A percentile compares a stretch with the other conserved stretches of the same genome.
Conservation (phyloP, 2,113 vertebrate species). For the Poecilia latipinna region DNA sequence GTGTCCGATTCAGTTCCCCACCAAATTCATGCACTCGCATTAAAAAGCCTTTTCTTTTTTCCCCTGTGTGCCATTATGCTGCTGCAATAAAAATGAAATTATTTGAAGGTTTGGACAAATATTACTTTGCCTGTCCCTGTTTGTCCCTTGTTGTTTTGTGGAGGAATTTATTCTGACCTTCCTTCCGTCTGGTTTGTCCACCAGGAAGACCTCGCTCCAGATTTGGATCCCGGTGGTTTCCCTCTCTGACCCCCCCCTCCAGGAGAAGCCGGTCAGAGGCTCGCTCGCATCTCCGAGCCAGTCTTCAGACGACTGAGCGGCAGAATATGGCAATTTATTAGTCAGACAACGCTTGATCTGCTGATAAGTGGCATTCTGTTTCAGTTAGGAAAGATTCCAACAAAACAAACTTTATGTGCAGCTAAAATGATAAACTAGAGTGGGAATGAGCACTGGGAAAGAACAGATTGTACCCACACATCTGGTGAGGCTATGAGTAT, state of each 20-base stretch:
- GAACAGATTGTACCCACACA: too few relatives aligned
- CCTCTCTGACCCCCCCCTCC: constrained; percentile 95
- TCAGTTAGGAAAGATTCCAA: too few relatives aligned
- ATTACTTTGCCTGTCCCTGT: background rate
- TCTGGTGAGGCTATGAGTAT: too few relatives aligned
- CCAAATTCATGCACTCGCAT: background rate
- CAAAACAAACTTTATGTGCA: too few relatives aligned
- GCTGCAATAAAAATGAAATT: background rate
- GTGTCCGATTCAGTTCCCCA: background rate
- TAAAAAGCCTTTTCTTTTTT: background rate
- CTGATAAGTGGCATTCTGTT: too few relatives aligned
- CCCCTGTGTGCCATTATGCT: background rate
- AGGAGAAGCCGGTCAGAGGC: constrained; percentile 95
- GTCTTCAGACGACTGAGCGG: constrained; percentile 83
- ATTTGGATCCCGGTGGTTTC: constrained; percentile 99
- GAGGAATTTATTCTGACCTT: constrained; percentile 79
- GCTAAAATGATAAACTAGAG: background rate
- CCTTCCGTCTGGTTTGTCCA: constrained; percentile 92
- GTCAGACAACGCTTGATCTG: background rate
- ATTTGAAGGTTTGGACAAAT: background rate
- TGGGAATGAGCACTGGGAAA: background rate
- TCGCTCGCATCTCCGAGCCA: constrained; percentile 93
- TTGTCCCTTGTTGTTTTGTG: background rate
- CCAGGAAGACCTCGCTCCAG: constrained; percentile 96
- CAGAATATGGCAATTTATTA: background rate